A percentile compares a stretch with the other conserved stretches of the same genome.
phyloP scores from a whole-genome alignment of 2,888 invertebrate genomes.

The Serrognathus titanus region DNA sequence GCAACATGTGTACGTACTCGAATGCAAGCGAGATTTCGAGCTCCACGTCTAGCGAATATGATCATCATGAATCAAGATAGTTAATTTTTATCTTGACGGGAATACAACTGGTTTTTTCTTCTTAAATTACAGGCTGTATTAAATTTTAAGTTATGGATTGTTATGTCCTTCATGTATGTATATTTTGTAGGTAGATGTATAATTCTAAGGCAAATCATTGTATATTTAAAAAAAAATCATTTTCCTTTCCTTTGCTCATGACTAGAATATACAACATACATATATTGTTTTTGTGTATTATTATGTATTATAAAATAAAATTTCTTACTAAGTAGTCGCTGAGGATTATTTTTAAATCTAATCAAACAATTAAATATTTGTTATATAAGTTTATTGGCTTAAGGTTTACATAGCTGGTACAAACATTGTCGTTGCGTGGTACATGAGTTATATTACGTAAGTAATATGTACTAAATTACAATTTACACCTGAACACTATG shows the following conservation, averaged over 20 bases:
- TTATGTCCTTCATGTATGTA: conserved; percentile 15
- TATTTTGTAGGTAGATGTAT: conserved; percentile 18
- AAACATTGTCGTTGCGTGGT: conserved; percentile 16
- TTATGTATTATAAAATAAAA: too few relatives aligned
- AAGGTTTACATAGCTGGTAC: conserved; percentile 13
- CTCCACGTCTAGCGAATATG: too few relatives aligned
- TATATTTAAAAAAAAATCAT: conserved; percentile 14
- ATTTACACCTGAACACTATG: conserved; percentile 7
- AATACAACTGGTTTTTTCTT: conserved; percentile 9
- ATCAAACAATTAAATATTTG: too few relatives aligned
- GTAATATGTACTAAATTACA: conserved; percentile 1
- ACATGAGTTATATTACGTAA: conserved; percentile 7
- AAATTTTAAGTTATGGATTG: conserved; percentile 17
- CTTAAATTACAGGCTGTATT: conserved; percentile 15
- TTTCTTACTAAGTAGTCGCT: too few relatives aligned
- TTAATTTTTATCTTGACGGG: background rate
- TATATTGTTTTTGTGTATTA: too few relatives aligned
- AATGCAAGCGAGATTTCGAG: too few relatives aligned
- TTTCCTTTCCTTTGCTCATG: background rate
- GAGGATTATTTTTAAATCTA: too few relatives aligned
- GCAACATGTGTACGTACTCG: too few relatives aligned
- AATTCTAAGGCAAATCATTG: conserved; percentile 10
- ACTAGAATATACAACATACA: too few relatives aligned
- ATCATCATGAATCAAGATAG: too few relatives aligned
- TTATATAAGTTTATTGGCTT: conserved; percentile 7